Conservation (phyloP, 2,113 vertebrate genomes). For the Columba janthina region DNA sequence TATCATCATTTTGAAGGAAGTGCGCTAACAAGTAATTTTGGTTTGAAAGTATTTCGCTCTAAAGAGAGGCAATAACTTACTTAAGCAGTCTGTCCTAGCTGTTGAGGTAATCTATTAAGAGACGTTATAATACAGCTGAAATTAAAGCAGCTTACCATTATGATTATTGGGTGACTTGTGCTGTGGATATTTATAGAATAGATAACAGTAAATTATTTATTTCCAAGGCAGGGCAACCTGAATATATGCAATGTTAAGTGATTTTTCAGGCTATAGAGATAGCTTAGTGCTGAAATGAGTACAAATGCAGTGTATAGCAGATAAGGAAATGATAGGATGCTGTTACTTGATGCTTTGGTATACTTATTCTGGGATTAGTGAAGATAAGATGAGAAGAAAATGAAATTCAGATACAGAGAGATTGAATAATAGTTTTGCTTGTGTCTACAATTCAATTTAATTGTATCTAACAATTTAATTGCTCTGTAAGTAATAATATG, state of each 20-base stretch:
- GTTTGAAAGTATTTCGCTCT: background rate
- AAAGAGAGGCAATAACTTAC: background rate
- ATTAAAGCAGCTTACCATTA: background rate
- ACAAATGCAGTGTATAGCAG: background rate
- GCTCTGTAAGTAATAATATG: background rate
- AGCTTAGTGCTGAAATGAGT: background rate
- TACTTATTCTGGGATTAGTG: background rate
- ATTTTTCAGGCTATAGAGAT: conserved; percentile 5
- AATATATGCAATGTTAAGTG: background rate
- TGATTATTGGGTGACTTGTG: background rate
- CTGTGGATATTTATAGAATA: background rate
- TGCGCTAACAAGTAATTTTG: background rate
- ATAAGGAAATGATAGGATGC: background rate
- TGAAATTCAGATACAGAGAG: background rate
- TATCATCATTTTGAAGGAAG: background rate
- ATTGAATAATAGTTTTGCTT: background rate
- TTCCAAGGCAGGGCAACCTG: background rate
- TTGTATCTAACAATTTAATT: background rate
- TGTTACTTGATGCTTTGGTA: background rate
- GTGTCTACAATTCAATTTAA: background rate
- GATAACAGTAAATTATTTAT: conserved; percentile 16
- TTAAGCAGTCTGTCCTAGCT: background rate
- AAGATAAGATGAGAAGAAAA: background rate
- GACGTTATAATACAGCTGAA: background rate
- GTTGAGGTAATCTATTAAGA: background rate